These are phyloP conservation scores for Gadopsis marmoratus DNA, from an alignment of 2,797 vertebrate genomes.

Conservation along the genomic window DNA sequence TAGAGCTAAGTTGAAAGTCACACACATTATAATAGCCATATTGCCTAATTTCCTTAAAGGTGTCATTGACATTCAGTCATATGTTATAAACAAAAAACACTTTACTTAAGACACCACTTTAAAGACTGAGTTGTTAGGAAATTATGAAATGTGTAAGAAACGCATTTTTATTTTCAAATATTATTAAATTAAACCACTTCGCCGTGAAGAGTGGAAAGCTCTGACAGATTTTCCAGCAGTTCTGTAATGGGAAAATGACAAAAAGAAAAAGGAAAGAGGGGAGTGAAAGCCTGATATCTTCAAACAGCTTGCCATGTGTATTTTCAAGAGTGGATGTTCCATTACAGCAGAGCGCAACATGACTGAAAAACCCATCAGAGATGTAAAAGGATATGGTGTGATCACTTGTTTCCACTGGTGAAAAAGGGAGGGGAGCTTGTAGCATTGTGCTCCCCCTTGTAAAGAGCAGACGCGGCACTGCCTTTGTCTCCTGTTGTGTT, in stretches of 20 bases:
- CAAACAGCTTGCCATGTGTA: slow-evolving; percentile 70
- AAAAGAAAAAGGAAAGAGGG: slow-evolving; percentile 8
- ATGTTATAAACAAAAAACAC: background rate
- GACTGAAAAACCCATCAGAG: slow-evolving; percentile 78
- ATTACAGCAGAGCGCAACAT: slow-evolving; percentile 75
- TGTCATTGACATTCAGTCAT: background rate
- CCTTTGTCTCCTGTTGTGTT: slow-evolving; percentile 37
- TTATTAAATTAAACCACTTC: slow-evolving; percentile 42
- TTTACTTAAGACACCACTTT: background rate
- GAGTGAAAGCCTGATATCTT: slow-evolving; percentile 66
- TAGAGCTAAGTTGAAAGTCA: background rate
- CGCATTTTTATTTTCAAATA: slow-evolving; percentile 18
- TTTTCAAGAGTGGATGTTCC: slow-evolving; percentile 75
- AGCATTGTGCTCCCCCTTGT: slow-evolving; percentile 62
- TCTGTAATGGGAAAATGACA: slow-evolving; percentile 42
- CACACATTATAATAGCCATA: background rate
- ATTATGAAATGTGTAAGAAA: background rate
- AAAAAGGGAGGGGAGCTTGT: slow-evolving; percentile 66
- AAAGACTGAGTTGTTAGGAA: background rate
- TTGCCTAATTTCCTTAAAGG: background rate
- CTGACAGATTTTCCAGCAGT: slow-evolving; percentile 49
- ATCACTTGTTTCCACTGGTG: slow-evolving; percentile 82
- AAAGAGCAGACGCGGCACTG: slow-evolving; percentile 42
- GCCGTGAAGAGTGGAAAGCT: slow-evolving; percentile 47
- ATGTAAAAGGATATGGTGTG: slow-evolving; percentile 78